A percentile compares a stretch with the other conserved stretches of the same genome.
Conservation (phyloP, 2,797 vertebrate genomes). For the Artibeus jamaicensis region DNA sequence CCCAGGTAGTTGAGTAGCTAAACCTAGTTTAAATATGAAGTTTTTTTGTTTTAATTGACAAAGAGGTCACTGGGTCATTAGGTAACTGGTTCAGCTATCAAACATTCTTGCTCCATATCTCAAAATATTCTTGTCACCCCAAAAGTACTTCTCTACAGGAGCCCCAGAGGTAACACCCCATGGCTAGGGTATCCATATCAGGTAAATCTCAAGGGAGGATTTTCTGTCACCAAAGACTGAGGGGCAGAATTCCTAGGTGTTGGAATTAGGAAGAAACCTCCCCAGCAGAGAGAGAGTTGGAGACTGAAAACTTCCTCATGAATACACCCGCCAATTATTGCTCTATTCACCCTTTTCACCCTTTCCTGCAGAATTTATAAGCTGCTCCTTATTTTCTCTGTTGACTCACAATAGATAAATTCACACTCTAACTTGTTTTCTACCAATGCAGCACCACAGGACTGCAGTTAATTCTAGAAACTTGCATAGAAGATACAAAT, state of each 20-base stretch:
- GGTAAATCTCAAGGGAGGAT: background rate
- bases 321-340: background rate
- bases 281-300: background rate
- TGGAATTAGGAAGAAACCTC: background rate
- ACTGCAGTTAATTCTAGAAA: conserved; percentile 32
- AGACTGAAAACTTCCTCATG: background rate
- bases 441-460: background rate
- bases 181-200: background rate
- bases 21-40: conserved; percentile 79
- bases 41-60: conserved; percentile 69
- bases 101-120: conserved; percentile 23
- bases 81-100: conserved; percentile 75
- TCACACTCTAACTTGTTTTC: background rate
- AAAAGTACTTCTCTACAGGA: background rate
- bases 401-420: background rate
- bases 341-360: background rate
- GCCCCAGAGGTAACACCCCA: background rate
- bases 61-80: conserved; percentile 76
- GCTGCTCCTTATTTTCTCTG: background rate
- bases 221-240: background rate
- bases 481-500: background rate
- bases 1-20: conserved; percentile 50
- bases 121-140: conserved; percentile 42
- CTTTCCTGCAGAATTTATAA: background rate
- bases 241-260: background rate